phyloP scores from a whole-genome alignment of 2,113 vertebrate species.

The Hydrolagus affinis region DNA sequence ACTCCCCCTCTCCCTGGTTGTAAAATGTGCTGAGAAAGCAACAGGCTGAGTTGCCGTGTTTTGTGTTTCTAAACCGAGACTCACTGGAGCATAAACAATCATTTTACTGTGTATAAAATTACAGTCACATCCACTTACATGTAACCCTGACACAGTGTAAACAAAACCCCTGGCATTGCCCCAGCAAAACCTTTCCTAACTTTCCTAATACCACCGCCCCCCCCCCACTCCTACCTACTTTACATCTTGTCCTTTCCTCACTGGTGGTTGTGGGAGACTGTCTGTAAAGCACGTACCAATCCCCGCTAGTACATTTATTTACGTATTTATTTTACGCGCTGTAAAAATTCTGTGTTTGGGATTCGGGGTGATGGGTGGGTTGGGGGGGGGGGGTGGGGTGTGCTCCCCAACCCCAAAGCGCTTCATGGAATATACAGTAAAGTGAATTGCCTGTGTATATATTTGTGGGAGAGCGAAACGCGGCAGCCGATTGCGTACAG shows the following conservation, averaged over 20 bases:
- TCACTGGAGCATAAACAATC: not conserved
- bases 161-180: not conserved
- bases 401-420: too few relatives aligned
- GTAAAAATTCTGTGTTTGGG: not conserved
- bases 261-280: too few relatives aligned
- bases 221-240: too few relatives aligned
- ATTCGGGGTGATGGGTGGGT: not conserved
- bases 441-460: too few relatives aligned
- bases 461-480: too few relatives aligned
- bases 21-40: not conserved
- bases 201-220: not conserved
- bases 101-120: constrained; percentile 12
- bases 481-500: too few relatives aligned
- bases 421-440: too few relatives aligned
- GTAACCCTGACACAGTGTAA: not conserved
- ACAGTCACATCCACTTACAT: constrained; percentile 1
- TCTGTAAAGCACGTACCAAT: not conserved
- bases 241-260: not conserved
- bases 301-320: not conserved
- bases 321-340: too few relatives aligned
- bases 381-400: too few relatives aligned
- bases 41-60: too few relatives aligned
- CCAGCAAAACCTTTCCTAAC: not conserved
- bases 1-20: not conserved
- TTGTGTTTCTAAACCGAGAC: not conserved